These are phyloP conservation scores for Sylvilagus floridanus DNA, from an alignment of 2,797 vertebrate genomes.

Conservation along the genomic window DNA sequence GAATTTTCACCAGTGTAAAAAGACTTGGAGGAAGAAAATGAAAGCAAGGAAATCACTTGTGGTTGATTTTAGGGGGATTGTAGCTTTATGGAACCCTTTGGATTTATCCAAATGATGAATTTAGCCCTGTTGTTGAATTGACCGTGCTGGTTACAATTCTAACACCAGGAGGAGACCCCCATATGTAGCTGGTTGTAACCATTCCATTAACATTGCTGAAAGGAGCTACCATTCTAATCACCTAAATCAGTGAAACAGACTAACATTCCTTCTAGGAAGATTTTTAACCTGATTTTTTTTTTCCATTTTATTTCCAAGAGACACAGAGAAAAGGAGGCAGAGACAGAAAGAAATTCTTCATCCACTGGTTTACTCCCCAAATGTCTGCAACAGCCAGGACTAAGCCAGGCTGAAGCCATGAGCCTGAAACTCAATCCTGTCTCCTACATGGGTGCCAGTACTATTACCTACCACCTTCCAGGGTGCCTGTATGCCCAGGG, in stretches of 20 bases:
- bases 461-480: too few species aligned
- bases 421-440: too few species aligned
- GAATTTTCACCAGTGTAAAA: background rate
- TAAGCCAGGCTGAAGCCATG: too few species aligned
- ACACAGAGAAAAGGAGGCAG: too few species aligned
- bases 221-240: conserved; percentile 21
- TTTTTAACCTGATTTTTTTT: background rate
- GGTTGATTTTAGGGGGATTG: background rate
- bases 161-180: background rate
- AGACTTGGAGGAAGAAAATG: background rate
- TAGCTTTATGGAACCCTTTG: background rate
- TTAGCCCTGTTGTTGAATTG: background rate
- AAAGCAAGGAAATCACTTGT: background rate
- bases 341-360: too few species aligned
- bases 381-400: too few species aligned
- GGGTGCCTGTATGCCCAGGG: too few species aligned
- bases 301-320: too few species aligned
- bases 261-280: conserved; percentile 39
- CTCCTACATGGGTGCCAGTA: too few species aligned
- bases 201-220: conserved; percentile 59
- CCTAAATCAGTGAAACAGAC: conserved; percentile 24
- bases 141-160: background rate
- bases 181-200: background rate
- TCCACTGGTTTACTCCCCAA: too few species aligned
- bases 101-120: background rate